Base-by-base conservation (phyloP, 2,888 invertebrate species). In the Brassicogethes aeneus region DNA sequence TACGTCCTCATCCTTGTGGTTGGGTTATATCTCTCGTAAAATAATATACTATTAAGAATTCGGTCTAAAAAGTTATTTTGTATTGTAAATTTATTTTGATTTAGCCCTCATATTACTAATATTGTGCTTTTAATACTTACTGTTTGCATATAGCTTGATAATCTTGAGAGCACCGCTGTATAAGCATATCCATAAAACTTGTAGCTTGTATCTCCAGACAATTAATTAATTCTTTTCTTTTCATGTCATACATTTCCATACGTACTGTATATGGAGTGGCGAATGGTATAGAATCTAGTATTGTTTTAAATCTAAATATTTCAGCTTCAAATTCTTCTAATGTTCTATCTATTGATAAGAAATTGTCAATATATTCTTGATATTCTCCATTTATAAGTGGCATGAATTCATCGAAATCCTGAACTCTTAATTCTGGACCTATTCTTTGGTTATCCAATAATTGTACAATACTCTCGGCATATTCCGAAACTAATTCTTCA, bases 231-330 rank as follows among this genome's bases (percentile, higher is more conserved):
- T 85, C 85, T 36, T 75, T 79, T 40, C 93, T 77, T 64, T 89
- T 82, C 62, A 94, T 81, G 58, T 87, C 83, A 62, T 88, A 95
- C 70, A 92, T 78, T 5, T 90, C 91, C 58, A 87, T 80, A 13
- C 81, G 77, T 13, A 85, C 75, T 1, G 83, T 81, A 44, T 80
- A 76, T 50, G 80, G 76, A 17, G 77, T 65, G 53, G 69, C 54
- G 37, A 70, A 44, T 1, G 80, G 77, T 44, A 86, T 80, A 42
- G 74, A 74, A 39, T 71, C 71, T 33, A 78, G 74, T 15, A 83
- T 64, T n/a, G 73, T 66, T 33, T 79, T 75, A 52, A 79, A 85
- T 48, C 75, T 73, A 2, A 75, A 66, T 2, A 85, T 72, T 52
- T 78, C 71, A 1, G 64, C 69, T 32, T 75, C 74, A 54, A 74